Evolutionary conservation across 64 coral and sea anemone genomes (phyloP).

Genomic region (Montipora foliosa): DNA sequence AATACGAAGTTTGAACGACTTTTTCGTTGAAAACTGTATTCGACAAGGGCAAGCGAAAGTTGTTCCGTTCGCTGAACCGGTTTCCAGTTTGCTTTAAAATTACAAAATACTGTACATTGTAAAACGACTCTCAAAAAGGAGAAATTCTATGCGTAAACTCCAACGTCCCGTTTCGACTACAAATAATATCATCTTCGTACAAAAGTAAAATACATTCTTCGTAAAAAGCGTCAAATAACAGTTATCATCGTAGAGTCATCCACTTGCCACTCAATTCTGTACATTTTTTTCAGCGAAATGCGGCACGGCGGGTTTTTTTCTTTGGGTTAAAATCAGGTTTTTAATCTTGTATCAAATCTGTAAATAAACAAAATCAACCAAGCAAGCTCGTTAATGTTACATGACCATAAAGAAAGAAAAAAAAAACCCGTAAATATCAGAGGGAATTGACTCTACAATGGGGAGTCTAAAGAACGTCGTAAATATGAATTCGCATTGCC

Average conservation of each 20-base stretch:
- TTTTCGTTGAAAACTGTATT: not conserved
- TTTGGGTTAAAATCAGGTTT: not conserved
- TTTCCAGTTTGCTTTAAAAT: not conserved
- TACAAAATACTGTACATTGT: slow-evolving; percentile 30
- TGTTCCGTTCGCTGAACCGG: not conserved
- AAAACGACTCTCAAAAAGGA: slow-evolving; percentile 35
- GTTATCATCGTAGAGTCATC: not conserved
- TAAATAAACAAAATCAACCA: not conserved
- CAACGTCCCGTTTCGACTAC: not conserved
- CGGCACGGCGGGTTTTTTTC: not conserved
- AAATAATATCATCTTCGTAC: slow-evolving; percentile 25
- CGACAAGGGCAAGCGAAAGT: not conserved
- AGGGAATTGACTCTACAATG: no score
- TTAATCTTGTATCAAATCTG: not conserved
- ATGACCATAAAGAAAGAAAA: no score
- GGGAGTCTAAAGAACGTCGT: no score
- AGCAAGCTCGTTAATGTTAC: no score
- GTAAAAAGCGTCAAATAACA: not conserved
- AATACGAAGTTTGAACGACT: not conserved
- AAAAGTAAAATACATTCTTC: slow-evolving; percentile 9
- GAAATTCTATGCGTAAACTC: not conserved
- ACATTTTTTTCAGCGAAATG: not conserved
- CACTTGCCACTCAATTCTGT: not conserved
- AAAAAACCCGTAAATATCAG: no score
- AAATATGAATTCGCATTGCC: no score